Evolutionary conservation across 1,140 invertebrate species (phyloP), one percentile per base, ranked within the genome.

Genomic region (Tetragonula clypearis): DNA sequence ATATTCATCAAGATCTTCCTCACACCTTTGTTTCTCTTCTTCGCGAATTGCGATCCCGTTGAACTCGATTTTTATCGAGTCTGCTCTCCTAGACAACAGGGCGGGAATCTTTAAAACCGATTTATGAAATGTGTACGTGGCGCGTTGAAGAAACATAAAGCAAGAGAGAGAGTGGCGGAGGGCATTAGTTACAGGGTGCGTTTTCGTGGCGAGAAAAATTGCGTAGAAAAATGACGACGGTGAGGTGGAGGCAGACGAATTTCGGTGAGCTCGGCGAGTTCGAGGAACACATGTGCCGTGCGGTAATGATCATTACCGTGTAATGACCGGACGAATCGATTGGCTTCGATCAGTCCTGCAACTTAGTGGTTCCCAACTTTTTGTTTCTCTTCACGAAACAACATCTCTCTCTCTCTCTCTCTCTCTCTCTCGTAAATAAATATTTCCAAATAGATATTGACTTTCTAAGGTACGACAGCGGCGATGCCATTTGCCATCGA

Each of bases 241-340:
- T 21, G 81, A 30, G 17, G 81, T 75, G 71, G 53, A 82, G 76
- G 76, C 73, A 84, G 66, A 69, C 55, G 79, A 89, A 89, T 87
- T 90, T 90, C 26, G 87, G 74, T 78, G 75, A 80, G 85, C 80
- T 84, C 86, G 85, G 87, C 60, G 62, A 77, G 84, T 82, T 55
- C 53, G 84, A 71, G 77, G 87, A 84, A 86, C 88, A 91, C 83
- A 89, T 88, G 86, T 87, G 84, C 84, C 78, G 77, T 66, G 65
- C 58, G 62, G 65, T 80, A 85, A 90, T 87, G 86, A 89, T 92
- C 85, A 90, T 92, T 87, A 92, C 87, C 86, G 80, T 80, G 76
- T 90, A 91, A 92, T 91, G 82, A 88, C 82, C 82, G 87, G 88
- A 82, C 81, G 82, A 90, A 90, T 90, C 85, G 87, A 88, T 87